phyloP scores from a whole-genome alignment of 2,888 invertebrate genomes.

The Trachelus iudaicus region DNA sequence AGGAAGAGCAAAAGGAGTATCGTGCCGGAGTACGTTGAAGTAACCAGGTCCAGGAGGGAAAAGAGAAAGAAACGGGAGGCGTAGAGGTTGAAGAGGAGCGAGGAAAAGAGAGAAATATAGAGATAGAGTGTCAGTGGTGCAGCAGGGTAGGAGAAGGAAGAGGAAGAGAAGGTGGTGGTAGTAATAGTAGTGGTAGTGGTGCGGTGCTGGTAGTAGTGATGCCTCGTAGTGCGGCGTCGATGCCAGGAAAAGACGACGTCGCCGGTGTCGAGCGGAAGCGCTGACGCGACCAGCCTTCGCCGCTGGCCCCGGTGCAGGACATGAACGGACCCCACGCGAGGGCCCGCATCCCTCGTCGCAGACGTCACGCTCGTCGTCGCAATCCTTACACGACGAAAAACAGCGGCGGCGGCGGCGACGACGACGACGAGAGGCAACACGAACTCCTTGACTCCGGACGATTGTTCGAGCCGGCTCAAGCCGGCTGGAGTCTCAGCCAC shows the following conservation, averaged over 20 bases:
- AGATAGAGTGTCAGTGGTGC: constrained; percentile 13
- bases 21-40: background rate
- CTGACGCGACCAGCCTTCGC: constrained; percentile 60
- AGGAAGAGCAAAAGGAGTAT: background rate
- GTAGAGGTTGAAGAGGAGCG: constrained; percentile 10
- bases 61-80: background rate
- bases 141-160: constrained; percentile 10
- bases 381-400: background rate
- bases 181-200: constrained; percentile 23
- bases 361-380: constrained; percentile 14
- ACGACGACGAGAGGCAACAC: constrained; percentile 6
- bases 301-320: constrained; percentile 53
- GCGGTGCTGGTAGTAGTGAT: constrained; percentile 39
- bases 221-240: constrained; percentile 48
- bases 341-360: constrained; percentile 30
- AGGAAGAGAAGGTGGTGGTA: constrained; percentile 14
- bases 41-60: background rate
- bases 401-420: constrained; percentile 7
- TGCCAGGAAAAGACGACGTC: constrained; percentile 23
- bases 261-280: constrained; percentile 46
- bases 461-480: background rate
- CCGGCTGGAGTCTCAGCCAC: background rate
- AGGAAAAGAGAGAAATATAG: constrained; percentile 12
- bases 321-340: constrained; percentile 41
- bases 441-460: background rate